Conservation (phyloP, 2,113 vertebrate species). For the Ailurus styani region DNA sequence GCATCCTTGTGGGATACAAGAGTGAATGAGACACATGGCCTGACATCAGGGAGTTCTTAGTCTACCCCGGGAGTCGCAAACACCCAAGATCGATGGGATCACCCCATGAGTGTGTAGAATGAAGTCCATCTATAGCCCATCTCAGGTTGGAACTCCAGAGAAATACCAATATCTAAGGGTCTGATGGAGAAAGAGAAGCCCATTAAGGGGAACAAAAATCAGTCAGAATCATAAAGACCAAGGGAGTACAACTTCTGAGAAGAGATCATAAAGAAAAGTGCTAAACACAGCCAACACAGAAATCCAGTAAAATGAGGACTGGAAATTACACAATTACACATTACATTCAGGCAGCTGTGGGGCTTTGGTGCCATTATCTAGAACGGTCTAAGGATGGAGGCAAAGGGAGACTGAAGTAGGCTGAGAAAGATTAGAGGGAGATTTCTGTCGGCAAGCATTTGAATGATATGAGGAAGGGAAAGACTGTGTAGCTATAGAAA, state of each 20-base stretch:
- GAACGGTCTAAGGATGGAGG: background rate
- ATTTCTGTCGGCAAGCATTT: background rate
- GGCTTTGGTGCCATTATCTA: rapidly evolving
- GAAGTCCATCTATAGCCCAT: rapidly evolving
- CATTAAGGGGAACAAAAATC: background rate
- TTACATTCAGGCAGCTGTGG: rapidly evolving
- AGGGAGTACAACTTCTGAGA: background rate
- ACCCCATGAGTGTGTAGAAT: background rate
- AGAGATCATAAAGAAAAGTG: background rate
- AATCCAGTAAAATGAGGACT: rapidly evolving
- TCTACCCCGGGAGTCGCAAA: background rate
- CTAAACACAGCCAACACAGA: background rate
- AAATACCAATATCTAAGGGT: background rate
- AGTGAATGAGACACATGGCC: background rate
- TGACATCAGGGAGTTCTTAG: background rate
- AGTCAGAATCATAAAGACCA: background rate
- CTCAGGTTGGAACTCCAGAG: background rate
- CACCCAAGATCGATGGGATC: background rate
- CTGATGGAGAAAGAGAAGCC: background rate
- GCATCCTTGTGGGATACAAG: too few relatives aligned
- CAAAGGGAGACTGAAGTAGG: background rate
- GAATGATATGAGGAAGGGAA: background rate
- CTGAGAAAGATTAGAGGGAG: background rate
- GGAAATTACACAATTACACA: background rate
- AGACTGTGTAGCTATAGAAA: background rate